Evolutionary conservation across 2,113 vertebrate species (phyloP), one percentile per base, ranked within the genome.

Genomic region (Podarcis raffonei): DNA sequence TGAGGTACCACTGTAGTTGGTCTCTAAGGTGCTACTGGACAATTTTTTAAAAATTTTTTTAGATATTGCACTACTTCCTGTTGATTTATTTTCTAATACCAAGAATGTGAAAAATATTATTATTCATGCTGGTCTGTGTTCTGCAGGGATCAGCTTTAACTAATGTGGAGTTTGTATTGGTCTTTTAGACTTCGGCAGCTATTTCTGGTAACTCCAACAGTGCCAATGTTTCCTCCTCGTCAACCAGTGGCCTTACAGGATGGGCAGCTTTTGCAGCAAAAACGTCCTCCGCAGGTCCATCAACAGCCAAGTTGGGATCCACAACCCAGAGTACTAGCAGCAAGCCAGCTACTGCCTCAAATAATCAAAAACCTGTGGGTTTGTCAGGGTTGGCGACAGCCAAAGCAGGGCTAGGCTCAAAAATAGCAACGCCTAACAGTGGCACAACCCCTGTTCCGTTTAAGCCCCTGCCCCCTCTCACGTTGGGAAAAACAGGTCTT

Each of bases 241-340:
- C 97, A 62, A 96, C 97, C 66, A 98, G 98, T 84, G 99, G 98
- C 85, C 98, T 99, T 62, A 99, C 98, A 9, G 99, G 98, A 81
- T 99, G 99, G 99, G 99, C 99, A 72, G 99, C 99, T 15, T 99
- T 99, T 93, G 98, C 97, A 68, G 98, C 98, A 94, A 99, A 99
- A 96, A 98, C 98, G 3, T 97, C 96, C 66, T 96, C 98, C 85
- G 95, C 98, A 39, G 96, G 97, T 69, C 97, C 98, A 1, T 96
- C 98, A 39, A 95, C 96, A 91, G 90, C 98, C 91, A 99, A 99
- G 95, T 91, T 98, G 86, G 97, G 97, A 92, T 96, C 98, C 20
- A 92, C 97, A 5, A 92, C 97, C 16, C 97, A 97, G 81, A 98
- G 96, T 0, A 89, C 94, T 83, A 92, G 97, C 68, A 97, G 96